These are phyloP conservation scores for Scolopax rusticola DNA, from an alignment of 2,797 vertebrate genomes.

Conservation along the genomic window DNA sequence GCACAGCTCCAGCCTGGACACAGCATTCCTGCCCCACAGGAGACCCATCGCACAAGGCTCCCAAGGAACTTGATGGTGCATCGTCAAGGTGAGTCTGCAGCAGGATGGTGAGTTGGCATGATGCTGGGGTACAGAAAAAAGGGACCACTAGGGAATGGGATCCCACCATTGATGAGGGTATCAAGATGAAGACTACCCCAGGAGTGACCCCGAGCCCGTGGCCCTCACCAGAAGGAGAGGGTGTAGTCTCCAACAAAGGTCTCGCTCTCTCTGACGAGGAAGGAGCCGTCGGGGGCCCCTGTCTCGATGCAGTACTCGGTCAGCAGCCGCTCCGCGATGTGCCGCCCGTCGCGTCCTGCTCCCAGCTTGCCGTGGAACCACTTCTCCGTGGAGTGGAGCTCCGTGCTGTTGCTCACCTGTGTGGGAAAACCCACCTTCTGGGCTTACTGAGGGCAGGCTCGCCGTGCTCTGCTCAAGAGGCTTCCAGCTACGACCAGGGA, in stretches of 20 bases:
- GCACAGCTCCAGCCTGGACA: not conserved
- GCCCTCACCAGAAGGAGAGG: constrained; percentile 94
- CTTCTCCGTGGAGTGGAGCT: constrained; percentile 94
- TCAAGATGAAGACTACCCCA: not conserved
- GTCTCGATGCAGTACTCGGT: constrained; percentile 96
- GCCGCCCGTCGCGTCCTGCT: constrained; percentile 91
- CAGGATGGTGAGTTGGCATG: not conserved
- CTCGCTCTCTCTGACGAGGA: constrained; percentile 97
- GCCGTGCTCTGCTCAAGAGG: not conserved
- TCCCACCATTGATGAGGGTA: not conserved
- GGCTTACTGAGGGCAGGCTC: not conserved
- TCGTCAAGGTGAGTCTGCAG: not conserved
- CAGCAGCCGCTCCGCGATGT: constrained; percentile 94
- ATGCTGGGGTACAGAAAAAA: not conserved
- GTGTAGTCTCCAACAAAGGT: constrained; percentile 99
- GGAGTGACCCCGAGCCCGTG: rapidly evolving
- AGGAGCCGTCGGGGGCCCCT: constrained; percentile 94
- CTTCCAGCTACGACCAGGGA: not conserved
- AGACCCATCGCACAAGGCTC: rapidly evolving
- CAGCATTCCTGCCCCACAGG: not conserved
- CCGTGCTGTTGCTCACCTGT: constrained; percentile 90
- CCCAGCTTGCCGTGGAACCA: constrained; percentile 99
- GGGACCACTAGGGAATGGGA: not conserved
- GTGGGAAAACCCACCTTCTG: rapidly evolving
- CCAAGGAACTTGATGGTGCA: not conserved